Base-by-base conservation (phyloP, 2,888 invertebrate genomes). In the Apodemia zela region DNA sequence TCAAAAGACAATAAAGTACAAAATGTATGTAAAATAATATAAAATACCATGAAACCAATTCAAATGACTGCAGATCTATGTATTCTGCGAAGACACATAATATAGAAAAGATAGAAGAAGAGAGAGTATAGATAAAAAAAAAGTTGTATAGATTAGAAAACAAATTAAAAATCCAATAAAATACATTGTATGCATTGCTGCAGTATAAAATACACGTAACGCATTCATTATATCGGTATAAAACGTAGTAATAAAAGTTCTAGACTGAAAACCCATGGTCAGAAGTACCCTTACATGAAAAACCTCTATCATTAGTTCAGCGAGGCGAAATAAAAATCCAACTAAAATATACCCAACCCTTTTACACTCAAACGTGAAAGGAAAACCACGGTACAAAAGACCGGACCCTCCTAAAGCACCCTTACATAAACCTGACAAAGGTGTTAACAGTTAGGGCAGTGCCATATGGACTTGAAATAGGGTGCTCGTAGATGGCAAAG, bases 401-500 rank as follows among this genome's bases (percentile, higher is more conserved):
- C 59, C 65, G 63, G 58, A 63, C 65, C 65, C 65, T 60, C 58
- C 60, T 62, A 62, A 62, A 65, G 65, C 45, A 62, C 60, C 63
- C 60, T 49, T 33, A 64, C 54, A 35, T 45, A 59, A 54, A 59
- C 60, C 49, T 57, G 60, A 63, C 77, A 81, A 78, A 83, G 81
- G 82, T 82, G 83, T 74, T 82, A 85, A 81, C 80, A 77, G 79
- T 81, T 78, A 77, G 77, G 78, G 75, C 74, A 69, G 66, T 73
- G 71, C 76, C 79, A 77, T 81, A 81, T 77, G 79, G 77, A 72
- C 78, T 78, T 80, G 79, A 83, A 82, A 82, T 80, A 81, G 84
- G 82, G 45, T 70, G 72, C 71, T 65, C 77, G 71, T 81, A 83
- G 80, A 79, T 88, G 87, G 71, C 73, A 69, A 72, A 74, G 84